A percentile compares a stretch with the other conserved stretches of the same genome.
These are phyloP conservation scores for Syrista parreyssii DNA, from an alignment of 2,888 invertebrate species.

Conservation along the genomic window DNA sequence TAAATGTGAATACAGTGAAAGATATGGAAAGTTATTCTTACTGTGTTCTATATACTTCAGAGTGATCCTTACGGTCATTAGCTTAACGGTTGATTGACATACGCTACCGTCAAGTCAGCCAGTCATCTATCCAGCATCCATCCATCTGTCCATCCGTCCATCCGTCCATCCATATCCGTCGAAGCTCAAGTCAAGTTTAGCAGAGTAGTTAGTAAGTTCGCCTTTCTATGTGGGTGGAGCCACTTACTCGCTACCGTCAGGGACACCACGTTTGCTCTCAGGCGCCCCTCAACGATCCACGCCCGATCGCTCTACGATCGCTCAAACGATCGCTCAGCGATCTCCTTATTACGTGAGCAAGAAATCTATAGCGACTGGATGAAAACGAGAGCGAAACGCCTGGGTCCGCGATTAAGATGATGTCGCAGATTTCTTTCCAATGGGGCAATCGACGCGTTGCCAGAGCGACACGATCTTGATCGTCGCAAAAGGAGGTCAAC, in stretches of 20 bases:
- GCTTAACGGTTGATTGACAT: not conserved
- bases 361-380: constrained; percentile 5
- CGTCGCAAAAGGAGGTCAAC: constrained; percentile 23
- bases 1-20: too few relatives aligned
- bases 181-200: constrained; percentile 9
- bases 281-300: constrained; percentile 21
- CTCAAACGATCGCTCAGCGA: not conserved
- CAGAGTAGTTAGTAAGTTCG: constrained; percentile 29
- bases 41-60: not conserved
- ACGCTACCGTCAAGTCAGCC: not conserved
- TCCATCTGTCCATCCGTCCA: not conserved
- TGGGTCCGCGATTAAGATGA: constrained; percentile 17
- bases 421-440: constrained; percentile 25
- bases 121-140: not conserved
- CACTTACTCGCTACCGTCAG: constrained; percentile 46
- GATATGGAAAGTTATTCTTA: not conserved
- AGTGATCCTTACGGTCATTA: not conserved
- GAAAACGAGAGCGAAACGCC: constrained; percentile 13
- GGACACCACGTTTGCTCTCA: constrained; percentile 41
- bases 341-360: constrained; percentile 12
- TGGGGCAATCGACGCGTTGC: constrained; percentile 19
- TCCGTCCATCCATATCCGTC: not conserved
- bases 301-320: constrained; percentile 32
- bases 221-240: constrained; percentile 50
- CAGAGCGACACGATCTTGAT: constrained; percentile 19